Percentiles rank a stretch among this genome's conserved stretches.
These are phyloP conservation scores for Scomber scombrus DNA, from an alignment of 2,113 vertebrate genomes.

Conservation along the genomic window DNA sequence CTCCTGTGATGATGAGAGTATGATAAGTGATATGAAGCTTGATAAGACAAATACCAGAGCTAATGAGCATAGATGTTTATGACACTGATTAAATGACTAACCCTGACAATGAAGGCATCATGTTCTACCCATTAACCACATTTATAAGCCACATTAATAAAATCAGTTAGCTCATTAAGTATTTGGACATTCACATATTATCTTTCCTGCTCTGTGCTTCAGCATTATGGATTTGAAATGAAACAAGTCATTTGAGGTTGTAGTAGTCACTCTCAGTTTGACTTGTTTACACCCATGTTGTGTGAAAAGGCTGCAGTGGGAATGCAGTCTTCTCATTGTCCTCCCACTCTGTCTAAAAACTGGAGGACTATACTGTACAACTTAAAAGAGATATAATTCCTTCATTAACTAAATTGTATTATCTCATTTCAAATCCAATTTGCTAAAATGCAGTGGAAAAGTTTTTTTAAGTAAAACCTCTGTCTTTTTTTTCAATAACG, in stretches of 20 bases:
- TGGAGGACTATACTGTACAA: background rate
- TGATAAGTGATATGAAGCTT: slow-evolving; percentile 53
- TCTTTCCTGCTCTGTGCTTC: background rate
- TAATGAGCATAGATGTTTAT: slow-evolving; percentile 3
- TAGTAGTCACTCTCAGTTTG: background rate
- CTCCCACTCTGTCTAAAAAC: background rate
- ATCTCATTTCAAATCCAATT: slow-evolving; percentile 32
- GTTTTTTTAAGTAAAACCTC: background rate
- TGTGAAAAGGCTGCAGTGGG: too few species aligned
- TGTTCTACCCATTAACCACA: background rate
- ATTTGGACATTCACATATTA: background rate
- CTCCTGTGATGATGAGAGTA: slow-evolving; percentile 38
- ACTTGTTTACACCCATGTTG: background rate
- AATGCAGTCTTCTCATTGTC: background rate
- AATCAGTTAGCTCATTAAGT: background rate
- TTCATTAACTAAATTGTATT: slow-evolving; percentile 3
- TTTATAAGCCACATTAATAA: background rate
- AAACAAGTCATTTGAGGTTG: background rate
- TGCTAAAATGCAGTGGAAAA: background rate
- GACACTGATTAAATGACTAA: slow-evolving; percentile 3
- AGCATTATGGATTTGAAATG: slow-evolving; percentile 31
- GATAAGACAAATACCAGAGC: slow-evolving; percentile 67
- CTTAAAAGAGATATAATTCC: slow-evolving; percentile 9
- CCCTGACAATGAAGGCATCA: background rate
- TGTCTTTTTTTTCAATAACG: background rate